phyloP scores from a whole-genome alignment of 2,888 invertebrate species.

The Scaeva pyrastri region DNA sequence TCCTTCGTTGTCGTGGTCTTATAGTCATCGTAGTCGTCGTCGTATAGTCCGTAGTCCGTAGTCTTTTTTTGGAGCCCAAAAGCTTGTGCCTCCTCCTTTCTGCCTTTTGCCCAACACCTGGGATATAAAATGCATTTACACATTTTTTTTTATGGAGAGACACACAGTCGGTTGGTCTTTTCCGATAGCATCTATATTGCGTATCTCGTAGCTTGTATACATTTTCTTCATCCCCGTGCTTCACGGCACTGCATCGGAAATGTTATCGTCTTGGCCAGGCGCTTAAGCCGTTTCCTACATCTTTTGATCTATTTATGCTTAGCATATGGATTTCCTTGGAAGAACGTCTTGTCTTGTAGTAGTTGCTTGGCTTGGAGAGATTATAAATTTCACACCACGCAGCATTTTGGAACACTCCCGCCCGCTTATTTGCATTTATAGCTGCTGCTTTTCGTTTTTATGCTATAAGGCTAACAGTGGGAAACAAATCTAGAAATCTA shows the following conservation, averaged over 20 bases:
- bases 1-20: not conserved
- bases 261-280: not conserved
- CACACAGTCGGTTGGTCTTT: conserved; percentile 14
- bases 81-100: not conserved
- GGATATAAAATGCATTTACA: conserved; percentile 13
- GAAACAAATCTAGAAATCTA: not conserved
- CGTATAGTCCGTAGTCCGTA: too few relatives aligned
- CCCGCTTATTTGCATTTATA: conserved; percentile 70
- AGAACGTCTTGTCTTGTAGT: conserved; percentile 12
- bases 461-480: not conserved
- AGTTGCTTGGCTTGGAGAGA: conserved; percentile 17
- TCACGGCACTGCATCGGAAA: not conserved
- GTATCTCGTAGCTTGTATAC: not conserved
- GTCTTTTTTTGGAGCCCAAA: not conserved
- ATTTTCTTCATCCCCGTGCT: not conserved
- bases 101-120: not conserved
- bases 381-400: conserved; percentile 66
- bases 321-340: conserved; percentile 12
- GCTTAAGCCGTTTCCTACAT: conserved; percentile 35
- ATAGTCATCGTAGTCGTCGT: not conserved
- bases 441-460: conserved; percentile 53
- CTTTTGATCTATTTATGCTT: conserved; percentile 65
- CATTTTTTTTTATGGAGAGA: not conserved
- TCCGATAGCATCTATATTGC: conserved; percentile 21
- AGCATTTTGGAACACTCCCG: conserved; percentile 53